These are phyloP conservation scores for Bombus haemorrhoidalis DNA, from an alignment of 1,140 invertebrate species.

Conservation along the genomic window DNA sequence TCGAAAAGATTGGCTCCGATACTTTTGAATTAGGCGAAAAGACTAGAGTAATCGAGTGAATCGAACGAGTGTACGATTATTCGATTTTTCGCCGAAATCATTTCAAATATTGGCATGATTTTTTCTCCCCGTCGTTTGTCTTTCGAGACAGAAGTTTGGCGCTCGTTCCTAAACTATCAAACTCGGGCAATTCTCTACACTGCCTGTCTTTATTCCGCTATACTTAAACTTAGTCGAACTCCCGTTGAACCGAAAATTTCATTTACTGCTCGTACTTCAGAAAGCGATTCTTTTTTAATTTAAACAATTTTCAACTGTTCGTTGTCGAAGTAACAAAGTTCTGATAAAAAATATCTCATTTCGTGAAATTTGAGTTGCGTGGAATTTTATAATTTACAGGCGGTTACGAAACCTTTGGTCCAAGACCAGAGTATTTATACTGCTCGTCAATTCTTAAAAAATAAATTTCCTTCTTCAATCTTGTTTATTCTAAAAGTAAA, in stretches of 20 bases:
- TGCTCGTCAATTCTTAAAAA: neutral
- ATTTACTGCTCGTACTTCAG: neutral
- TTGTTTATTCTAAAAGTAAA: no score
- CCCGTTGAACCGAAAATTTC: neutral
- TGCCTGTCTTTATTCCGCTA: neutral
- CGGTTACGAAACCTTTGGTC: neutral
- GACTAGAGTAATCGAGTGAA: neutral
- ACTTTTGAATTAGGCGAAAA: neutral
- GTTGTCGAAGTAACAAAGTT: neutral
- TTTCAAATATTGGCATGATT: neutral
- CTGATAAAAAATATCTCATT: no score
- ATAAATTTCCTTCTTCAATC: neutral
- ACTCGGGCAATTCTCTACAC: neutral
- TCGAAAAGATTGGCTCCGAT: neutral
- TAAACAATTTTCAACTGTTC: neutral
- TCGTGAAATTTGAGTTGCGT: no score
- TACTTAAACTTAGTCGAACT: neutral
- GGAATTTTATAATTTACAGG: neutral
- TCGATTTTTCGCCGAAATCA: neutral
- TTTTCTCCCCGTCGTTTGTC: neutral
- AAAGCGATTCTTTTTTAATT: neutral
- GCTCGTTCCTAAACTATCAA: neutral
- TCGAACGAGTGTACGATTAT: no score
- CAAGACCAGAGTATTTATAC: neutral
- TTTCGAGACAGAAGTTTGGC: slow-evolving; percentile 5